Conservation (phyloP, 2,113 vertebrate species). For the Onychostruthus taczanowskii region DNA sequence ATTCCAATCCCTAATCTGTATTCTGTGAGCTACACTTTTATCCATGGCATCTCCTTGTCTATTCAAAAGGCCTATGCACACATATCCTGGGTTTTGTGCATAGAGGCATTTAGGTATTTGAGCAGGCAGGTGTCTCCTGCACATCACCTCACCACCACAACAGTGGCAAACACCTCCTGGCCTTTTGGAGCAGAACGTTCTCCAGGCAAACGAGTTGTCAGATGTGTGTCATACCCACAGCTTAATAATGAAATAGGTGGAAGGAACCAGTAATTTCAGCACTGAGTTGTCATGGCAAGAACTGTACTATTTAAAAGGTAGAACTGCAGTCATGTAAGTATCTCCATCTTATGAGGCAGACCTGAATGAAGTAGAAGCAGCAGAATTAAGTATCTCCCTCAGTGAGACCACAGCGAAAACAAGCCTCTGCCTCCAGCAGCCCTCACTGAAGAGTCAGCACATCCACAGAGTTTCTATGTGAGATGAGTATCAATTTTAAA, state of each 20-base stretch:
- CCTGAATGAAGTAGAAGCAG: neutral
- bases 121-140: neutral
- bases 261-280: neutral
- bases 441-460: neutral
- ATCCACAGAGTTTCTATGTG: neutral
- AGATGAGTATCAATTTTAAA: neutral
- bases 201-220: neutral
- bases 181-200: neutral
- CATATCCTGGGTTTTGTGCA: neutral
- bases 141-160: neutral
- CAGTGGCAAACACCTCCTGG: neutral
- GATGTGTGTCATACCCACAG: neutral
- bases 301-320: neutral
- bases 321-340: neutral
- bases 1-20: neutral
- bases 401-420: neutral
- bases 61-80: neutral
- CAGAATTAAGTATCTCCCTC: neutral
- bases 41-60: neutral
- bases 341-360: neutral
- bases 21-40: neutral
- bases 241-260: neutral
- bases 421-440: neutral
- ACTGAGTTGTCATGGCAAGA: neutral
- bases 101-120: neutral